Evolutionary conservation across 53 echinoderm and acorn worm species (phyloP), one percentile per base, ranked within the genome.

Genomic region (Temnopleurus reevesii): DNA sequence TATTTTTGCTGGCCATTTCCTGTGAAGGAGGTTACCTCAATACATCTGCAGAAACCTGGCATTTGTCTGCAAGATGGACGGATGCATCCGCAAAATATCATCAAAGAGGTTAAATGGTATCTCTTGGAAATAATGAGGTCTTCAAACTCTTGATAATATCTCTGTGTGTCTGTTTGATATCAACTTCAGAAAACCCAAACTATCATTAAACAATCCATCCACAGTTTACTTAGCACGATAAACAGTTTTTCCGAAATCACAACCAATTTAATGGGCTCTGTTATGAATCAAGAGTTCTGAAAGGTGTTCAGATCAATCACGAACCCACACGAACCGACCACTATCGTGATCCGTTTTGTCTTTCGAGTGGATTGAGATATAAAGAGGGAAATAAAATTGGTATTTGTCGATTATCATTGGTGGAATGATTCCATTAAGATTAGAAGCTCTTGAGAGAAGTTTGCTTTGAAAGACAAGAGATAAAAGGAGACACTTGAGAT

Each of bases 231-330:
- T 71, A 38, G 71, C 1, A 2, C 1, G n/a, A 71, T 71, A 71
- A 71, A 71, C 71, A 71, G n/a, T 41, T 71, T 6, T 71, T 19
- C 8, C n/a, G 71, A 71, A 71, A 71, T 71, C 71, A 71, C 36
- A 71, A 71, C 71, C 71, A 41, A 71, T 36, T 71, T 71, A 71
- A 71, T 71, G 71, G 71, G 71, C 38, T 71, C 71, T 71, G 71
- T 13, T 1, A 71, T 71, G 71, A 71, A 71, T 71, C 71, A 71
- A n/a, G 71, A 71, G 38, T 41, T 71, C 13, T 71, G 13, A 38
- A 71, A 38, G 71, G 71, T 34, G 7, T 38, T 71, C 23, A 17
- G 41, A 38, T 10, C 71, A 71, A n/a, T 23, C 8, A 4, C n/a
- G 8, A 71, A 71, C 38, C 36, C 27, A 19, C n/a, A n/a, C n/a